A percentile compares a stretch with the other conserved stretches of the same genome.
Evolutionary conservation across 2,888 invertebrate species (phyloP).

Genomic region (Sericinus montela): DNA sequence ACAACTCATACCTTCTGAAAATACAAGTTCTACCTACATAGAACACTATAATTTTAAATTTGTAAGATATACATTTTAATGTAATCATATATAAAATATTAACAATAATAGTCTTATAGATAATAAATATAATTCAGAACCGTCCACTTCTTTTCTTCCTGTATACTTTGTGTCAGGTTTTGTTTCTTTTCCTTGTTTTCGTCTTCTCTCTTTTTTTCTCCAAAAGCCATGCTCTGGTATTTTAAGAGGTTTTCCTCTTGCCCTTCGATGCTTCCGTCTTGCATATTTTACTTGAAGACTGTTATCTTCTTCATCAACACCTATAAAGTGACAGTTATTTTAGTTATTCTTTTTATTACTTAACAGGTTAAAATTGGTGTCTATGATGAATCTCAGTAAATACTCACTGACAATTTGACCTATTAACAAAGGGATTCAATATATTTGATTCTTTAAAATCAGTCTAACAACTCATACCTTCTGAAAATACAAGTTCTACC

Average conservation of each 20-base stretch:
- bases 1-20: too few species aligned
- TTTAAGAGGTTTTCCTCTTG: slow-evolving; percentile 88
- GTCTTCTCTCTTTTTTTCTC: slow-evolving; percentile 94
- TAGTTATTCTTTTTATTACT: too few species aligned
- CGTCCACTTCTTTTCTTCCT: slow-evolving; percentile 87
- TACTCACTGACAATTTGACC: too few species aligned
- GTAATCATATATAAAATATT: not conserved
- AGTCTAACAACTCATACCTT: too few species aligned
- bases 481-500: too few species aligned
- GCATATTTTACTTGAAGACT: slow-evolving; percentile 70
- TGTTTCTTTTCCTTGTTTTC: slow-evolving; percentile 93
- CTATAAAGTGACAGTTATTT: slow-evolving; percentile 33
- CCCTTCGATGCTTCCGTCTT: slow-evolving; percentile 83
- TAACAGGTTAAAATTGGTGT: too few species aligned
- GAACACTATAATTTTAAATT: too few species aligned
- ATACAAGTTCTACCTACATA: too few species aligned
- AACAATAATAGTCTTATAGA: not conserved
- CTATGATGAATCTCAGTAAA: too few species aligned
- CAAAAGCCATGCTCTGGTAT: too few species aligned
- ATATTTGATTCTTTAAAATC: too few species aligned
- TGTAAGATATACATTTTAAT: not conserved
- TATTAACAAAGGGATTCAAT: too few species aligned
- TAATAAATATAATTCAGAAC: slow-evolving; percentile 67
- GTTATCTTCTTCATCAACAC: slow-evolving; percentile 69
- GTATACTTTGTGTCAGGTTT: slow-evolving; percentile 88